These are phyloP conservation scores for Sigmodon hispidus DNA, from an alignment of 2,113 vertebrate species.

Conservation along the genomic window DNA sequence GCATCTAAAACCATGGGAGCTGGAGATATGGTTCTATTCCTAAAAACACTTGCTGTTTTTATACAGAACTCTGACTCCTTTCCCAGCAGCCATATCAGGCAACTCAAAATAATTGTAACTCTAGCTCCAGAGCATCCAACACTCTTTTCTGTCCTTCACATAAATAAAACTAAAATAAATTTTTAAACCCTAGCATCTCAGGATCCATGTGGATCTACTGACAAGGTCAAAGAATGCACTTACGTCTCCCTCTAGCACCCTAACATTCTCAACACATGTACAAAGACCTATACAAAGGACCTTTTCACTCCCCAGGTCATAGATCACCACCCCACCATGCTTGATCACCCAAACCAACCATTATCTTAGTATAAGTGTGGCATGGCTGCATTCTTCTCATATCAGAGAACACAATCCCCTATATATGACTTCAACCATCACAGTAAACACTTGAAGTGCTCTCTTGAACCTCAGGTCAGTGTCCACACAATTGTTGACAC, in stretches of 20 bases:
- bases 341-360: neutral
- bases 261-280: neutral
- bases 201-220: neutral
- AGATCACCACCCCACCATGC: neutral
- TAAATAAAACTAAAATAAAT: neutral
- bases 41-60: neutral
- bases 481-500: accelerated
- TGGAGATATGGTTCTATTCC: neutral
- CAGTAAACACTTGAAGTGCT: neutral
- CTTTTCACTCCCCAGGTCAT: neutral
- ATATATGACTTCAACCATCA: neutral
- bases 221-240: neutral
- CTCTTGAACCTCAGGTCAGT: neutral
- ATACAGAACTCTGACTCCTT: neutral
- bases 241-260: neutral
- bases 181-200: neutral
- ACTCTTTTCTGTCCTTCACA: neutral
- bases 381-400: neutral
- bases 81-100: neutral
- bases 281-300: neutral
- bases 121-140: neutral
- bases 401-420: neutral
- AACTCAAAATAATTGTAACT: neutral
- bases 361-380: neutral
- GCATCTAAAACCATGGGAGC: neutral